Percentiles rank a stretch among this genome's conserved stretches.
phyloP scores from a whole-genome alignment of 2,888 invertebrate genomes.

The Lobophora halterata region DNA sequence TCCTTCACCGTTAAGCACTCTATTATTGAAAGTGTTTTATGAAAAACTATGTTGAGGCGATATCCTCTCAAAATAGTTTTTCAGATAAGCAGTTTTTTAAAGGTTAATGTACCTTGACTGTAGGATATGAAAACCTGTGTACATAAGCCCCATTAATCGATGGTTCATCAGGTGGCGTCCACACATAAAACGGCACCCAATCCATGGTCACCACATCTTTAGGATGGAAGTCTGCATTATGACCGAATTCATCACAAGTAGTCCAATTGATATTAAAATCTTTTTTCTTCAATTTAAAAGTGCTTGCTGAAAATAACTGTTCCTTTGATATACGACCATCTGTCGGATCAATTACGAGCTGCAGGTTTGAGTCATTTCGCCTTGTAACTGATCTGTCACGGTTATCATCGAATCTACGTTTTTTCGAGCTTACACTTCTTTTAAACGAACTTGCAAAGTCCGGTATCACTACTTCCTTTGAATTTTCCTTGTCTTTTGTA shows the following conservation, averaged over 20 bases:
- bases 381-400: no score
- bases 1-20: no score
- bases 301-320: constrained; percentile 22
- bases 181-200: constrained; percentile 62
- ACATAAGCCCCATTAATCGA: constrained; percentile 20
- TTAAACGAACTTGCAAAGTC: no score
- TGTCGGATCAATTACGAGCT: neutral
- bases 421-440: no score
- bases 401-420: no score
- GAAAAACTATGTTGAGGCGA: no score
- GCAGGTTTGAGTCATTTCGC: no score
- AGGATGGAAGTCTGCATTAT: constrained; percentile 46
- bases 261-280: constrained; percentile 52
- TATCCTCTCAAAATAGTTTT: no score
- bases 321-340: no score
- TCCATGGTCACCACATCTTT: constrained; percentile 49
- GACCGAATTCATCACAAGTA: constrained; percentile 54
- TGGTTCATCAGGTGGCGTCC: constrained; percentile 38
- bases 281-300: constrained; percentile 33
- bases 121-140: constrained; percentile 51
- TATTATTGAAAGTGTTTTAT: no score
- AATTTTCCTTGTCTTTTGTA: neutral
- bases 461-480: neutral
- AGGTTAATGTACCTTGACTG: constrained; percentile 56
- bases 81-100: no score